A percentile compares a stretch with the other conserved stretches of the same genome.
These are phyloP conservation scores for Tympanoctomys barrerae DNA, from an alignment of 2,797 vertebrate species.

Conservation along the genomic window DNA sequence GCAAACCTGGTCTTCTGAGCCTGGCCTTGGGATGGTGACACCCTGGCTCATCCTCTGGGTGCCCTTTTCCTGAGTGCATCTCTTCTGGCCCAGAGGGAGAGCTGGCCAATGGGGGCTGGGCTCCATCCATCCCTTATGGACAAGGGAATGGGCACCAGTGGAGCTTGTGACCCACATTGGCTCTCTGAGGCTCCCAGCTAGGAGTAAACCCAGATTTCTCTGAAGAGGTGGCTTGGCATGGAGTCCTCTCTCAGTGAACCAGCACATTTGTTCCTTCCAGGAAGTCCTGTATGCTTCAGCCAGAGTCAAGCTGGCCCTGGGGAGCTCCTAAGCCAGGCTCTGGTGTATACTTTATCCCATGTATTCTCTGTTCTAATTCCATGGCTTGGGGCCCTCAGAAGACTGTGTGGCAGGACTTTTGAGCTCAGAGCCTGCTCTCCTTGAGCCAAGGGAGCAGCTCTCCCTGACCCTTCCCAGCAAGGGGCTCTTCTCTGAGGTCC, in stretches of 20 bases:
- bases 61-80: neutral
- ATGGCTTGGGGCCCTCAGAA: neutral
- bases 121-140: neutral
- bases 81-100: neutral
- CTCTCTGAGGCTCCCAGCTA: neutral
- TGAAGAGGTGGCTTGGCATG: neutral
- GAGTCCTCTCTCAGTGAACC: neutral
- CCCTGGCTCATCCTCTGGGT: neutral
- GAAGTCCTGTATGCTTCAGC: neutral
- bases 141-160: neutral
- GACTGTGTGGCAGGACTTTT: neutral
- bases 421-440: neutral
- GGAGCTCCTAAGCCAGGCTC: neutral
- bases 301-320: neutral
- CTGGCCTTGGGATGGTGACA: neutral
- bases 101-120: neutral
- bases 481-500: neutral
- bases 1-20: neutral
- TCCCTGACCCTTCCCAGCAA: neutral
- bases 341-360: neutral
- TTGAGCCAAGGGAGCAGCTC: neutral
- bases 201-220: neutral
- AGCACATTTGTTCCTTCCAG: neutral
- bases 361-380: constrained; percentile 17
- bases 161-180: neutral